Evolutionary conservation across 2,888 invertebrate species (phyloP), one percentile per base, ranked within the genome.

Genomic region (Lepidochitona cinerea): DNA sequence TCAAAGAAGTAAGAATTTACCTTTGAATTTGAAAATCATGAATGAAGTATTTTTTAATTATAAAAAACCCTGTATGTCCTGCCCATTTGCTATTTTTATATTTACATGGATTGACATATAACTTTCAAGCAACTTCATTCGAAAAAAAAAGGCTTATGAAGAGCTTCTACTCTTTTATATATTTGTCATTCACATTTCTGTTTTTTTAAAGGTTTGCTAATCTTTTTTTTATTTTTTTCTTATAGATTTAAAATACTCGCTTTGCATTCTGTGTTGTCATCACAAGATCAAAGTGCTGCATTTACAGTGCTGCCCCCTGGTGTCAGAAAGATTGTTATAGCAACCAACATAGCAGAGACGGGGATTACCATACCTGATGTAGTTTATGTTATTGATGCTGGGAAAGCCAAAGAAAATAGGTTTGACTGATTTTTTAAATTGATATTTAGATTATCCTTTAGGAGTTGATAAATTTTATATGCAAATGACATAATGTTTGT

Each of bases 271-370:
- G 84, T 88, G n/a, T 77, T 89, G 52, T 86, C 89, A 4, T 87
- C 88, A 12, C 76, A 84, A n/a, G 86, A 89, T 71, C 89, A 89
- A 76, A 83, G 76, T 26, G 72, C 74, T 37, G 89, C 87, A 0
- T 90, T 90, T 73, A 75, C 68, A 23, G 75, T 83, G 26, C 88
- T 88, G 0, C 87, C 87, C 3, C 23, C 65, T 9, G 87, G 88
- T 26, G 78, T 87, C 37, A 79, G 88, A 29, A 90, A 89, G 79
- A 81, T 90, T 70, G 87, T 89, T 71, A 73, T 90, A 68, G 87
- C 90, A 37, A 90, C 89, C 53, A 90, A 89, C 78, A 89, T 89
- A 53, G 89, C 90, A 23, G 90, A 90, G 76, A 89, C 89, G 2
- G 89, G 89, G 7, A 88, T 89, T 69, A 89, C 89, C 32, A 89